Conservation (phyloP, 2,113 vertebrate species). For the Tauraco erythrolophus region DNA sequence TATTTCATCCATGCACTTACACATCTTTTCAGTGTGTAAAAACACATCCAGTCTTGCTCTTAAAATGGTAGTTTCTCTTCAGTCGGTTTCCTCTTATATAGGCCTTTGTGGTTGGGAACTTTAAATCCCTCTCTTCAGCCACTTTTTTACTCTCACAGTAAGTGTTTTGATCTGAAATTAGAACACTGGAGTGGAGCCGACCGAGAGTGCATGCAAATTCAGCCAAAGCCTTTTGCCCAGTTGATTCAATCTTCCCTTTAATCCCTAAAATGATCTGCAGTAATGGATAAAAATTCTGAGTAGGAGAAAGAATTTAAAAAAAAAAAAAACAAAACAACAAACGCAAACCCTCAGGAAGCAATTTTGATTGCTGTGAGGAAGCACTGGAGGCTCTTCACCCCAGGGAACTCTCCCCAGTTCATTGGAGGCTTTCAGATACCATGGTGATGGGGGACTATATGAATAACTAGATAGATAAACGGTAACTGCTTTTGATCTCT, state of each 20-base stretch:
- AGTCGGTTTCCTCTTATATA: neutral
- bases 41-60: neutral
- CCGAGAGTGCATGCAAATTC: slow-evolving; percentile 11
- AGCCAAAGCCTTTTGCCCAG: slow-evolving; percentile 23
- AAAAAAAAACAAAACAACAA: neutral
- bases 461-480: slow-evolving; percentile 62
- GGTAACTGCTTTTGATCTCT: slow-evolving; percentile 65
- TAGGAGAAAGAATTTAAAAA: neutral
- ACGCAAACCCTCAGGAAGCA: neutral
- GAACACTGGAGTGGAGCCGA: neutral
- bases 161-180: slow-evolving; percentile 20
- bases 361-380: slow-evolving; percentile 58
- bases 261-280: slow-evolving; percentile 23
- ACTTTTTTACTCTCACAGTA: neutral
- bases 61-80: neutral
- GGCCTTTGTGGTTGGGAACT: neutral
- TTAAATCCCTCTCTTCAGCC: neutral
- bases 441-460: slow-evolving; percentile 37
- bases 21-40: neutral
- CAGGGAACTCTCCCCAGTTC: slow-evolving; percentile 13
- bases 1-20: neutral
- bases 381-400: slow-evolving; percentile 25
- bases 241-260: slow-evolving; percentile 52
- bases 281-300: slow-evolving; percentile 59
- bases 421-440: slow-evolving; percentile 42